phyloP scores from a whole-genome alignment of 2,888 invertebrate species.

The Parnassius smintheus region DNA sequence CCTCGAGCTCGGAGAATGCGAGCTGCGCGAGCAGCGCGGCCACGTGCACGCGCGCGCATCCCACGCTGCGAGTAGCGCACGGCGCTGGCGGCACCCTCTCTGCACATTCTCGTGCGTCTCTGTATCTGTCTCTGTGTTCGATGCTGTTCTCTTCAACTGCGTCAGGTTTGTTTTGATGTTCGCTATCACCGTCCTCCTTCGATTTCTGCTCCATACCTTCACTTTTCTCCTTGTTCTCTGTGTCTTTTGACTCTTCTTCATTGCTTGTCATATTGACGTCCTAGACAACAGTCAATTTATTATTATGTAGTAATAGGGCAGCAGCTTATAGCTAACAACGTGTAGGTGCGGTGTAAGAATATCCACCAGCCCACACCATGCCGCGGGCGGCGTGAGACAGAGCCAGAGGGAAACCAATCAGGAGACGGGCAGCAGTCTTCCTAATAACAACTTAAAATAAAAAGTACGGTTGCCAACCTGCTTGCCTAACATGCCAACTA shows the following conservation, averaged over 20 bases:
- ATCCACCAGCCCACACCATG: no score
- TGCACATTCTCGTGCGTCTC: not conserved
- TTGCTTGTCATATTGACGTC: constrained; percentile 1
- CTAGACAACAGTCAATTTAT: not conserved
- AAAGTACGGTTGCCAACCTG: no score
- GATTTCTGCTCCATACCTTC: not conserved
- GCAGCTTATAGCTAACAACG: no score
- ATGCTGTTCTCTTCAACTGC: not conserved
- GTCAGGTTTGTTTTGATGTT: not conserved
- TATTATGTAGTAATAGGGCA: not conserved
- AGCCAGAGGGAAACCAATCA: no score
- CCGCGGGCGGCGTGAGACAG: no score
- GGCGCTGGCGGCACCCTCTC: not conserved
- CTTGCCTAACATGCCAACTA: no score
- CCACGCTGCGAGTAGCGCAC: constrained; percentile 65
- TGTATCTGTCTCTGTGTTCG: not conserved
- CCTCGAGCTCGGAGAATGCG: constrained; percentile 84
- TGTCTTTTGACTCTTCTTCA: not conserved
- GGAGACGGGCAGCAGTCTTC: no score
- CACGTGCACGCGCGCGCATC: constrained; percentile 86
- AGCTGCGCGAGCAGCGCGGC: constrained; percentile 88
- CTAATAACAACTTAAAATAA: no score
- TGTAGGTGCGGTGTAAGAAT: no score
- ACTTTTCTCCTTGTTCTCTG: not conserved
- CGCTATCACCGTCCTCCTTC: constrained; percentile 4